A percentile compares a stretch with the other conserved stretches of the same genome.
These are phyloP conservation scores for Papilio gigon DNA, from an alignment of 2,888 invertebrate genomes.

Conservation along the genomic window DNA sequence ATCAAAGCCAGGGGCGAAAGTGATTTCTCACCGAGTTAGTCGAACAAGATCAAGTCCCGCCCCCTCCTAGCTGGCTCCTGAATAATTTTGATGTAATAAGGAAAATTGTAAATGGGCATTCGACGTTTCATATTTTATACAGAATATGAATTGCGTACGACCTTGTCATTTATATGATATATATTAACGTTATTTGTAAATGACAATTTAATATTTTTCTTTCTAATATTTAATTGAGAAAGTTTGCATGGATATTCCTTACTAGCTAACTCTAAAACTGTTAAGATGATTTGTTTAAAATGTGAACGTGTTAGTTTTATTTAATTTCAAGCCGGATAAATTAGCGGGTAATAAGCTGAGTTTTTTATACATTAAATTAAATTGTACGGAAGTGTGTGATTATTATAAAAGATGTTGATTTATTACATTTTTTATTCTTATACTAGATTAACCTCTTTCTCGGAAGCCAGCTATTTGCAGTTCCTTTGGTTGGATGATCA, in stretches of 20 bases:
- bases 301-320: too few relatives aligned
- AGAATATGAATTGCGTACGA: constrained; percentile 41
- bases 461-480: too few relatives aligned
- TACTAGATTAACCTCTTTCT: too few relatives aligned
- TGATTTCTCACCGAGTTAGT: constrained; percentile 83
- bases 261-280: too few relatives aligned
- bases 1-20: constrained; percentile 80
- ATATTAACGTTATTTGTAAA: neutral
- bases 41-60: constrained; percentile 79
- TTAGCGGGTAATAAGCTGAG: too few relatives aligned
- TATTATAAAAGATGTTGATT: neutral
- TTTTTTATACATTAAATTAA: neutral
- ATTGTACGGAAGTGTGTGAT: neutral
- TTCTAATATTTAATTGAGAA: neutral
- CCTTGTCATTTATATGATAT: constrained; percentile 27
- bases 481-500: too few relatives aligned
- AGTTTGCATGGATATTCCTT: too few relatives aligned
- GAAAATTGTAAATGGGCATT: constrained; percentile 78
- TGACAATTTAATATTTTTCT: neutral
- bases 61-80: constrained; percentile 70
- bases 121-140: constrained; percentile 63
- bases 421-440: too few relatives aligned
- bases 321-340: too few relatives aligned
- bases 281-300: too few relatives aligned
- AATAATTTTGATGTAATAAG: constrained; percentile 80